Evolutionary conservation across 2,797 vertebrate genomes (phyloP).

Genomic region (Coregonus ussuriensis): DNA sequence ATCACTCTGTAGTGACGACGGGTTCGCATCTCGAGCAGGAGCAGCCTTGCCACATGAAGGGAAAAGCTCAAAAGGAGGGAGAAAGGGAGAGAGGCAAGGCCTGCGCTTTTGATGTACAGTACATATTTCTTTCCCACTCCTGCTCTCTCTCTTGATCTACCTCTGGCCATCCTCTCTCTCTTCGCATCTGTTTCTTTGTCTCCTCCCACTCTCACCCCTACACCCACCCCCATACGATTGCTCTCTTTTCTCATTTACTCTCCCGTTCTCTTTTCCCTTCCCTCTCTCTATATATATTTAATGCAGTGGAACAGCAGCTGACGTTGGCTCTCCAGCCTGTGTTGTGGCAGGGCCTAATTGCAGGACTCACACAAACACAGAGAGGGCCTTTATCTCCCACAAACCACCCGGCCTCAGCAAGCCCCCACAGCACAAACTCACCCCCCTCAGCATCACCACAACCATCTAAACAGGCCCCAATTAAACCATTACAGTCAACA

Average conservation of each 20-base stretch:
- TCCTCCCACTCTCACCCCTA: not conserved
- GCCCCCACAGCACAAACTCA: slow-evolving; percentile 42
- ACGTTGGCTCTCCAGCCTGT: slow-evolving; percentile 52
- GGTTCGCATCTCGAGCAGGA: not conserved
- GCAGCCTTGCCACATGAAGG: slow-evolving; percentile 11
- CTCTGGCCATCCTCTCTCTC: not conserved
- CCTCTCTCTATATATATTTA: slow-evolving; percentile 6
- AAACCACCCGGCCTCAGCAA: slow-evolving; percentile 56
- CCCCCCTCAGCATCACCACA: slow-evolving; percentile 46
- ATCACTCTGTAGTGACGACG: slow-evolving; percentile 34
- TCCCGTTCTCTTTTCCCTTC: not conserved
- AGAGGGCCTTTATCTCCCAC: slow-evolving; percentile 62
- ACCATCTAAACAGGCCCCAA: slow-evolving; percentile 63
- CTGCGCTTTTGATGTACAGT: not conserved
- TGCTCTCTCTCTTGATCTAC: not conserved
- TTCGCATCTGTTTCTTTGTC: not conserved
- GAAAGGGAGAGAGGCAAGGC: not conserved
- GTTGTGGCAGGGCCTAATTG: slow-evolving; percentile 64
- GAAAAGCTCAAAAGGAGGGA: not conserved
- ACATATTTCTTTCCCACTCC: not conserved
- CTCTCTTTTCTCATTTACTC: not conserved
- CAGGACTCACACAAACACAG: slow-evolving; percentile 60
- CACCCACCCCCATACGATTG: slow-evolving; percentile 21
- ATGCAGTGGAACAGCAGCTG: slow-evolving; percentile 55
- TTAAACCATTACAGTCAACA: slow-evolving; percentile 66